Conservation (phyloP, 2,797 vertebrate species). For the Dermochelys coriacea region DNA sequence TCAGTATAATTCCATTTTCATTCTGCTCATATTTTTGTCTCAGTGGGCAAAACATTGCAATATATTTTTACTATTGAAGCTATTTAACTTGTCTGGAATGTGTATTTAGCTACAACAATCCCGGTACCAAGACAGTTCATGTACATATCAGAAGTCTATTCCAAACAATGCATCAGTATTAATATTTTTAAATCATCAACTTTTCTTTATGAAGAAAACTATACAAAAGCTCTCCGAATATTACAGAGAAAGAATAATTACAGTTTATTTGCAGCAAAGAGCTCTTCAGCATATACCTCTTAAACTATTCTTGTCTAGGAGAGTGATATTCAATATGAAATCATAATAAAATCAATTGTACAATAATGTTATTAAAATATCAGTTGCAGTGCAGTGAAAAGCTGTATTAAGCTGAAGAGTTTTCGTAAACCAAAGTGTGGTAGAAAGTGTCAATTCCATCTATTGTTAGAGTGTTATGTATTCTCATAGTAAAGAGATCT, state of each 20-base stretch:
- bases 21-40: not conserved
- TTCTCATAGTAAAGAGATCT: not conserved
- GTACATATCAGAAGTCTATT: not conserved
- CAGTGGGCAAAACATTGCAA: rapidly evolving
- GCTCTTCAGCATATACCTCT: not conserved
- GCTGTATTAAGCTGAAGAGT: not conserved
- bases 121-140: not conserved
- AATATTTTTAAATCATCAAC: not conserved
- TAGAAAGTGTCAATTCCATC: not conserved
- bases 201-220: not conserved
- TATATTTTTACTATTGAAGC: not conserved
- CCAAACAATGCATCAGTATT: not conserved
- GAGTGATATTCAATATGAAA: not conserved
- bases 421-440: not conserved
- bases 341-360: not conserved
- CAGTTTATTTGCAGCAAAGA: not conserved
- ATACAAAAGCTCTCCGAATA: not conserved
- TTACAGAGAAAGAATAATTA: not conserved
- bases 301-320: not conserved
- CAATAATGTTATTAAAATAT: not conserved
- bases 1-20: not conserved
- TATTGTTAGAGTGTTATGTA: not conserved
- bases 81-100: not conserved
- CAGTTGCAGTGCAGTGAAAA: slow-evolving; percentile 9
- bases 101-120: not conserved